A percentile compares a stretch with the other conserved stretches of the same genome.
Evolutionary conservation across 2,113 vertebrate genomes (phyloP).

Genomic region (Vulpes lagopus): DNA sequence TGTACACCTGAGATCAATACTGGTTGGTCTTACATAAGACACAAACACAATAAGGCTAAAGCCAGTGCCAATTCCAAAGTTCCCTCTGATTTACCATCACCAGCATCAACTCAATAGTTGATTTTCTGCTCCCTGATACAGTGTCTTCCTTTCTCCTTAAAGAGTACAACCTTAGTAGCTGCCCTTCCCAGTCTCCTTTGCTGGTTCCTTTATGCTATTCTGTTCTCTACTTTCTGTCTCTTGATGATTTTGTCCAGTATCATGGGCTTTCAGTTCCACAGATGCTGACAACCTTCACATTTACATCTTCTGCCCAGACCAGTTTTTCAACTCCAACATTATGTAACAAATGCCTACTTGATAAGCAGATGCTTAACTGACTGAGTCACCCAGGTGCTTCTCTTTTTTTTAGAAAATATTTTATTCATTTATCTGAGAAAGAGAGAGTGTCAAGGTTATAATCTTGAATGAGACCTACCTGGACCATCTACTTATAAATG

Average conservation of each 20-base stretch:
- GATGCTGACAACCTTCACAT: not conserved
- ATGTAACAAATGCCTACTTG: not conserved
- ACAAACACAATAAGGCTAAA: not conserved
- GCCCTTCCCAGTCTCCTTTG: not conserved
- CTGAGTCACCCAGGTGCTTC: no score
- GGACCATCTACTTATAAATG: not conserved
- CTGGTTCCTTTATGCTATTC: not conserved
- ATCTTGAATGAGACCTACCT: not conserved
- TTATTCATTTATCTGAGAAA: no score
- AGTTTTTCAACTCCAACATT: not conserved
- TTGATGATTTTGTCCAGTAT: not conserved
- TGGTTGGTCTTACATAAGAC: not conserved
- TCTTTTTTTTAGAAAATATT: no score
- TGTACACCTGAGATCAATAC: not conserved
- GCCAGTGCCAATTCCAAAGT: not conserved
- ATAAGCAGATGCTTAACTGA: not conserved
- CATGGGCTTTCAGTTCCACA: not conserved
- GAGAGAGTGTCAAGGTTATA: not conserved
- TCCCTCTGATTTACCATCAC: not conserved
- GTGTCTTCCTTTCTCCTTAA: not conserved
- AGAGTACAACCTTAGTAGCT: not conserved
- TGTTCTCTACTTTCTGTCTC: not conserved
- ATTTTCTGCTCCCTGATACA: not conserved
- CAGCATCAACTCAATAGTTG: not conserved
- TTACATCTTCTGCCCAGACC: not conserved